phyloP scores from a whole-genome alignment of 2,888 invertebrate genomes.

The Sicus ferrugineus region DNA sequence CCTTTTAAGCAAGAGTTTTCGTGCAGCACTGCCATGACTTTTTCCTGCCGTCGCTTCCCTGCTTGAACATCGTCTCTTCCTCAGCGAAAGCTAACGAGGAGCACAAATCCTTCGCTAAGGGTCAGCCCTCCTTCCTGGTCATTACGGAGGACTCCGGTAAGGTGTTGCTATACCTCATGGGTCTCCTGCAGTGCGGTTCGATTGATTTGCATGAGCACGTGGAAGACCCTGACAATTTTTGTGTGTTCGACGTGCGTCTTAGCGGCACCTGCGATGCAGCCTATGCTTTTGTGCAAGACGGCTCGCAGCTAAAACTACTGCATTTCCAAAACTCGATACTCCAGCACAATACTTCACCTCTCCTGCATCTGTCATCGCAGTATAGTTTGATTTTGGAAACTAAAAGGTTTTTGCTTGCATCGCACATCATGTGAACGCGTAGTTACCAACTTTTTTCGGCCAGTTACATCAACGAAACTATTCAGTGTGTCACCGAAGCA shows the following conservation, averaged over 20 bases:
- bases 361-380: constrained; percentile 72
- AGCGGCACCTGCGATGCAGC: constrained; percentile 77
- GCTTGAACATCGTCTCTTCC: constrained; percentile 68
- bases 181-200: constrained; percentile 81
- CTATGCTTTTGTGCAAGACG: constrained; percentile 71
- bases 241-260: constrained; percentile 72
- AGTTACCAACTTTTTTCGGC: background rate
- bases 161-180: constrained; percentile 81
- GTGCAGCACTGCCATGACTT: constrained; percentile 67
- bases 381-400: constrained; percentile 77
- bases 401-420: constrained; percentile 66
- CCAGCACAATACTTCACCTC: constrained; percentile 57
- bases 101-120: constrained; percentile 68
- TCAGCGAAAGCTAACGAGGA: constrained; percentile 67
- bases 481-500: constrained; percentile 84
- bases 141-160: constrained; percentile 80
- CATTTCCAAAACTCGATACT: constrained; percentile 60
- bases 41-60: constrained; percentile 69
- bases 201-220: constrained; percentile 71
- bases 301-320: constrained; percentile 71
- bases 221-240: constrained; percentile 68
- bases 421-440: background rate
- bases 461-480: constrained; percentile 74
- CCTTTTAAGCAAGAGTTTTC: too few relatives aligned
- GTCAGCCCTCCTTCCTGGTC: constrained; percentile 78